These are phyloP conservation scores for Idaea biselata DNA, from an alignment of 2,888 invertebrate genomes.

Conservation along the genomic window DNA sequence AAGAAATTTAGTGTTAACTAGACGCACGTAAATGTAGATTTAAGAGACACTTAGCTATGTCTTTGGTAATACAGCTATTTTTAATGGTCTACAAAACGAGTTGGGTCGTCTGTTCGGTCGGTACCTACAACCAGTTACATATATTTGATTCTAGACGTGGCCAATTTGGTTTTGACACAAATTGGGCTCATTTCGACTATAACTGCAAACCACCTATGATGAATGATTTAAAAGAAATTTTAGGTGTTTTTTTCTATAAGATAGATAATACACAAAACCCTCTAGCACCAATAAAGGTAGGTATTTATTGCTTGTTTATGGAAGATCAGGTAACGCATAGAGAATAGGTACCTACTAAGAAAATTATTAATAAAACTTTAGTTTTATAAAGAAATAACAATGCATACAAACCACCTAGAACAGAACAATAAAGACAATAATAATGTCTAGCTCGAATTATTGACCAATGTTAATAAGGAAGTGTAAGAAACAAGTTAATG, in stretches of 20 bases:
- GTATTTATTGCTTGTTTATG: no score
- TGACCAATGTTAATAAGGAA: constrained; percentile 16
- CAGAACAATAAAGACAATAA: constrained; percentile 5
- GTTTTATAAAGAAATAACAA: no score
- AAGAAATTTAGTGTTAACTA: background rate
- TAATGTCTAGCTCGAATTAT: constrained; percentile 2
- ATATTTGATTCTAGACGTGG: constrained; percentile 46
- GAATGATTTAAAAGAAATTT: background rate
- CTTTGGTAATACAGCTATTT: constrained; percentile 1
- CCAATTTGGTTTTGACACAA: constrained; percentile 47
- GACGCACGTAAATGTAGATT: background rate
- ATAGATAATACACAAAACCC: no score
- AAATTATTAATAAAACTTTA: no score
- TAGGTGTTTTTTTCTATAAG: no score
- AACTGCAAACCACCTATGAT: constrained; percentile 28
- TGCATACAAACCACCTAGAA: no score
- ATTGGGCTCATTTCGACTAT: constrained; percentile 42
- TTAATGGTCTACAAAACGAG: constrained; percentile 1
- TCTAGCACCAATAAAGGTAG: no score
- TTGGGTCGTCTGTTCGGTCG: constrained; percentile 31
- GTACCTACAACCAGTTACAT: constrained; percentile 51
- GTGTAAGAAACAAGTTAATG: constrained; percentile 14
- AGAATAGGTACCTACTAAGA: no score
- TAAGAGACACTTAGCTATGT: background rate
- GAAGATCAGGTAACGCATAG: no score